phyloP scores from a whole-genome alignment of 2,113 vertebrate genomes.

The Lycaon pictus region DNA sequence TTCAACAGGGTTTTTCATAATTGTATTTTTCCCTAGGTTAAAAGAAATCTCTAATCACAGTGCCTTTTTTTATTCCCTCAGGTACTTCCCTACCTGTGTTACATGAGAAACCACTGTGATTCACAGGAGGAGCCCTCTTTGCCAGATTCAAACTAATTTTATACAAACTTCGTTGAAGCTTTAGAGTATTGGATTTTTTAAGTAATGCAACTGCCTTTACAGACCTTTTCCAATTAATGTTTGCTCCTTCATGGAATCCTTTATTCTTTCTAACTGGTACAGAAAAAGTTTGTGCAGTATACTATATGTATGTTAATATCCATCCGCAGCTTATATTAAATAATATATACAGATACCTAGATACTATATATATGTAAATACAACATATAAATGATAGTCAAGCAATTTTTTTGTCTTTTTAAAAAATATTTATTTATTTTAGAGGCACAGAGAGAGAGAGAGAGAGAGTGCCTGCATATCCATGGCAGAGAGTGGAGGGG shows the following conservation, averaged over 20 bases:
- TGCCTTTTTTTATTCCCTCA: neutral
- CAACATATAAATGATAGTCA: neutral
- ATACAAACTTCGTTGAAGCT: conserved; percentile 63
- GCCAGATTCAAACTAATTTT: conserved; percentile 45
- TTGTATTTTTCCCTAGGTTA: conserved; percentile 60
- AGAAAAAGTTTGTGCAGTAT: neutral
- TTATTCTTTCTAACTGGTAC: conserved; percentile 22
- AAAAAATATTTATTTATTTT: neutral
- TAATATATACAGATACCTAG: neutral
- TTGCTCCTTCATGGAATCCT: neutral
- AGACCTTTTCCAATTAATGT: conserved; percentile 54
- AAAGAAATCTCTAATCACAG: conserved; percentile 65
- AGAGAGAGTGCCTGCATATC: neutral
- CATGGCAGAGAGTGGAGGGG: neutral
- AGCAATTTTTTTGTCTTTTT: neutral
- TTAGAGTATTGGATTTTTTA: conserved; percentile 62
- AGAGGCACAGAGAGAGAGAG: neutral
- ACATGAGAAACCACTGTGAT: neutral
- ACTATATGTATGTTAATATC: neutral
- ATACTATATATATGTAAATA: neutral
- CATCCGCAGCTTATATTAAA: neutral
- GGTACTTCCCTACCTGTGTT: conserved; percentile 38
- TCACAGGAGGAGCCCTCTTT: conserved; percentile 68
- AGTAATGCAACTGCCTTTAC: conserved; percentile 73
- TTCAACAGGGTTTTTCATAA: conserved; percentile 63